Base-by-base conservation (phyloP, 2,888 invertebrate genomes). In the Stegophylla sp. region DNA sequence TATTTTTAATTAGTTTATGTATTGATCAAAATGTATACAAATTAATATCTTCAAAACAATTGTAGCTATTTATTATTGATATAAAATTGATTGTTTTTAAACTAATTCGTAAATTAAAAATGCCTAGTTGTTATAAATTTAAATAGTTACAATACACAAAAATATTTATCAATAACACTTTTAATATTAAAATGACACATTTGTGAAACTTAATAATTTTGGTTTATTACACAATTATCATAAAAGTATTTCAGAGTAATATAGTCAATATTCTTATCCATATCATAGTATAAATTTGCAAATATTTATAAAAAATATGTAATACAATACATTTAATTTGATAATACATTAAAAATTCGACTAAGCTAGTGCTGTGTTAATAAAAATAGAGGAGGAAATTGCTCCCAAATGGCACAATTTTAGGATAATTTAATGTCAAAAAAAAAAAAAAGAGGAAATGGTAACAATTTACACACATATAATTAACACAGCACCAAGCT, bases 231-330 rank as follows among this genome's bases (percentile, higher is more conserved):
- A 45, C 13, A 23, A 23, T 20, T 5, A 23, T 17, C 23, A 45
- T 66, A 45, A 1, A 45, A 3, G 23, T 26, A 12, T 10, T 45
- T 67, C 10, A 26, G 15, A 17, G 45, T 5, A 17, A 26, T 17
- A 4, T 26, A 48, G 2, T 45, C 20, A 41, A 64, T 64, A 34
- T 43, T n/a, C n/a, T 34, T 41, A 13, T 73, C 13, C 9, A 17
- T 59, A 26, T 9, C 23, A 73, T 9, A 43, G 7, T 59, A 73
- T 61, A 75, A 63, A 75, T 75, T 72, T 56, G 23, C 23, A 72
- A 72, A 53, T 61, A 56, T 23, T 34, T 72, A 72, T 41, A 72
- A 72, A 72, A 69, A 72, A 43, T 72, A 56, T 72, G 20, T 72
- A 72, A 43, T 72, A 56, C 56, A 20, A 56, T 56, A 17, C 17